Base-by-base conservation (phyloP, 2,797 vertebrate species). In the Pelochelys cantorii region DNA sequence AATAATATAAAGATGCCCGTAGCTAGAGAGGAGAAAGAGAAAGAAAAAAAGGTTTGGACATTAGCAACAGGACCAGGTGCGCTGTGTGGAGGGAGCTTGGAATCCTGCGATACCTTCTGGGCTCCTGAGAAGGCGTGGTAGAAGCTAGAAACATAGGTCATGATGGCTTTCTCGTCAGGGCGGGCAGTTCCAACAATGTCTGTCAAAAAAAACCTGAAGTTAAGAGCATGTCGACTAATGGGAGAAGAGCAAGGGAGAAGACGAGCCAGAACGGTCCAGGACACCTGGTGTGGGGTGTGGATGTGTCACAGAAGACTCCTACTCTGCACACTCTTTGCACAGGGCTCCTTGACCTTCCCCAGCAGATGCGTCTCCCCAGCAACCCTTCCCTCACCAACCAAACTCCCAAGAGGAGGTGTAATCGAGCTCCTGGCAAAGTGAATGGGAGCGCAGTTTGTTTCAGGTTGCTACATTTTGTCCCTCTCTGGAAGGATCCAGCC, bases 101-200 rank as follows among this genome's bases (percentile, higher is more conserved):
- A 97, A 98, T 98, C 99, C 98, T 97, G 94, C 80, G 98, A 99
- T 99, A 99, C 99, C 99, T 99, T 99, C 99, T 99, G 99, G 96
- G 99, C 99, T 98, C 99, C 99, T 84, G 99, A 99, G 98, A 99
- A 99, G 98, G 99, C 99, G 95, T 99, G 99, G 99, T 99, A 99
- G 99, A 99, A 99, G 98, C 99, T 99, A 98, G 99, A 99, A 98
- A 99, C 99, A 94, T 99, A 99, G 98, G 99, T 99, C 99, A 99
- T 99, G 99, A 99, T 99, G 97, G 99, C 99, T 97, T 99, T 99
- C 98, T 99, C 99, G 94, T 99, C 99, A 27, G 99, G 99, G 93
- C 99, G 99, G 97, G 99, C 99, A 22, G 99, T 99, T 98, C 99
- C 99, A 94, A 99, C 99, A 95, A 99, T 99, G 98, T 99, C 99